These are phyloP conservation scores for Acleris cristana DNA, from an alignment of 2,888 invertebrate genomes.

Conservation along the genomic window DNA sequence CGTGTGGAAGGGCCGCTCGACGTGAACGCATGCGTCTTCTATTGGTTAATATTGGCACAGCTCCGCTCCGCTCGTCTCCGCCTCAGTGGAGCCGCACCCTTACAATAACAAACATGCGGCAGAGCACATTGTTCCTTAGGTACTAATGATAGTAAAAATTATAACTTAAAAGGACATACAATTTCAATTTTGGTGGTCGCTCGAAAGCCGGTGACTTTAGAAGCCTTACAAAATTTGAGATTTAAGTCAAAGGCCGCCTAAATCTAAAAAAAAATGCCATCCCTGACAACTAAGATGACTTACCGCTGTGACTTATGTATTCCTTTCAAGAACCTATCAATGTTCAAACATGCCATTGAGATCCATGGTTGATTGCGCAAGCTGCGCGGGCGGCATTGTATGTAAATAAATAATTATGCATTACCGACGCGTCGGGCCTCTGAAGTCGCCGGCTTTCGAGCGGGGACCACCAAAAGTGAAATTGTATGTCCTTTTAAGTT, in stretches of 20 bases:
- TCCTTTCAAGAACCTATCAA: too few species aligned
- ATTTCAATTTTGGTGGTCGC: slow-evolving; percentile 26
- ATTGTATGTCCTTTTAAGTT: background rate
- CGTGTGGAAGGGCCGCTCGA: too few species aligned
- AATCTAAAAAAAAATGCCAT: slow-evolving; percentile 22
- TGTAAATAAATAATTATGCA: slow-evolving; percentile 39
- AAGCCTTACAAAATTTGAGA: slow-evolving; percentile 34
- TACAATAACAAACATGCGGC: too few species aligned
- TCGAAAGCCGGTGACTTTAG: slow-evolving; percentile 21
- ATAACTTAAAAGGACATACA: background rate
- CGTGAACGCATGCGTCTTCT: too few species aligned
- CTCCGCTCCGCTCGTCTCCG: too few species aligned
- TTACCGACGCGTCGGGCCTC: slow-evolving; percentile 14
- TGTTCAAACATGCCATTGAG: background rate
- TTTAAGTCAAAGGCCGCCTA: slow-evolving; percentile 42
- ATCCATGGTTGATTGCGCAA: slow-evolving; percentile 27
- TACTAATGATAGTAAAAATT: too few species aligned
- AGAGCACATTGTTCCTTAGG: too few species aligned
- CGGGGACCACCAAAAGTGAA: slow-evolving; percentile 23
- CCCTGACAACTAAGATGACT: background rate
- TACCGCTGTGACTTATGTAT: too few species aligned
- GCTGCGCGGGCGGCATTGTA: slow-evolving; percentile 40
- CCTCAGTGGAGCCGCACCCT: too few species aligned
- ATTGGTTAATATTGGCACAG: too few species aligned
- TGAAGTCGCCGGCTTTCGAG: slow-evolving; percentile 22